Percentiles rank a stretch among this genome's conserved stretches.
phyloP scores from a whole-genome alignment of 2,113 vertebrate species.

The Ramphastos sulfuratus region DNA sequence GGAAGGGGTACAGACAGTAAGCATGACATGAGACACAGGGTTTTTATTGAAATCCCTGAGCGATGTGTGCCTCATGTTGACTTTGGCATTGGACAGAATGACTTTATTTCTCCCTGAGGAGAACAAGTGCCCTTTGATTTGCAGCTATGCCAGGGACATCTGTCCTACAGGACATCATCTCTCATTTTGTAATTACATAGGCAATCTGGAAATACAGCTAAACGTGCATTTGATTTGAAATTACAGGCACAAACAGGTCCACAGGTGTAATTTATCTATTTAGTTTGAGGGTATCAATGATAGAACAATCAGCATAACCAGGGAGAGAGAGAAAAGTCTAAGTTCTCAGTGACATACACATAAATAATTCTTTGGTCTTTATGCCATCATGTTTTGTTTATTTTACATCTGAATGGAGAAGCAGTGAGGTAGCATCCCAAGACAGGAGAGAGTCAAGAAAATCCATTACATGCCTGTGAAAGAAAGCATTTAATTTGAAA shows the following conservation, averaged over 20 bases:
- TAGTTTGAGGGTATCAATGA: background rate
- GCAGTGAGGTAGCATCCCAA: background rate
- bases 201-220: background rate
- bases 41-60: background rate
- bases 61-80: background rate
- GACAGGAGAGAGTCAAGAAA: background rate
- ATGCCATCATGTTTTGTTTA: background rate
- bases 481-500: background rate
- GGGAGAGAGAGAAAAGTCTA: background rate
- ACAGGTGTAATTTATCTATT: background rate
- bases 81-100: background rate
- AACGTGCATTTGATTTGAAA: background rate
- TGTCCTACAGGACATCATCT: background rate
- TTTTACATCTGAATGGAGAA: background rate
- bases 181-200: background rate
- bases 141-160: background rate
- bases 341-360: background rate
- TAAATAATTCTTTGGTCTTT: background rate
- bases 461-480: background rate
- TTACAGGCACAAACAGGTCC: background rate
- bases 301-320: background rate
- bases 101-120: background rate
- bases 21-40: accelerated
- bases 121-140: background rate
- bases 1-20: background rate